phyloP scores from a whole-genome alignment of 1,140 invertebrate species.

The Heterodera schachtii region DNA sequence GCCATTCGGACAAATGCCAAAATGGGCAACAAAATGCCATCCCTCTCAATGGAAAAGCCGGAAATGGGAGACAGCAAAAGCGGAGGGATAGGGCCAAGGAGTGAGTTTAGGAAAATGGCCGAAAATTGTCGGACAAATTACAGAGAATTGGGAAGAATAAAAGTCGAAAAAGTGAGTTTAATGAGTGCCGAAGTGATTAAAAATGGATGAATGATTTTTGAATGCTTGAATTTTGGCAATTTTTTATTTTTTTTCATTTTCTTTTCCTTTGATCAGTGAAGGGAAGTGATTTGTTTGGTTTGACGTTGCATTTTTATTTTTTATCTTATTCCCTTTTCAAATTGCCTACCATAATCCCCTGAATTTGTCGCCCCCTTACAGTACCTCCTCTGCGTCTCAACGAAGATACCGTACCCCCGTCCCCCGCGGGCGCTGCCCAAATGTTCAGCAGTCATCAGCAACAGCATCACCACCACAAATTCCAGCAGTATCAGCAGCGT shows the following conservation, averaged over 20 bases:
- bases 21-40: not conserved
- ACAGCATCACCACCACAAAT: not conserved
- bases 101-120: slow-evolving; percentile 6
- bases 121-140: not conserved
- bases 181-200: too few relatives aligned
- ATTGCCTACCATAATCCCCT: not conserved
- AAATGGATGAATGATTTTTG: too few relatives aligned
- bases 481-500: slow-evolving; percentile 7
- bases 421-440: not conserved
- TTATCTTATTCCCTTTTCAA: too few relatives aligned
- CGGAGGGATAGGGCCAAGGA: slow-evolving; percentile 3
- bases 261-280: not conserved
- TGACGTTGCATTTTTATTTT: too few relatives aligned
- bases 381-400: slow-evolving; percentile 24
- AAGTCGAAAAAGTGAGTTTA: not conserved
- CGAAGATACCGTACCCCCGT: not conserved
- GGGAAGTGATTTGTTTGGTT: not conserved
- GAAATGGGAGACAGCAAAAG: slow-evolving; percentile 7
- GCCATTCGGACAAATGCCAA: slow-evolving; percentile 12
- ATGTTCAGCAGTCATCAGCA: not conserved
- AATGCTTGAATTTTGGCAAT: not conserved
- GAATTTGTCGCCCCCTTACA: not conserved
- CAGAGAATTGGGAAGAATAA: not conserved
- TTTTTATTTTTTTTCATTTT: not conserved
- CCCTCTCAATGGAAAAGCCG: slow-evolving; percentile 25